Percentiles rank a stretch among this genome's conserved stretches.
Conservation (phyloP, 2,113 vertebrate species). For the Protobothrops flavoviridis region DNA sequence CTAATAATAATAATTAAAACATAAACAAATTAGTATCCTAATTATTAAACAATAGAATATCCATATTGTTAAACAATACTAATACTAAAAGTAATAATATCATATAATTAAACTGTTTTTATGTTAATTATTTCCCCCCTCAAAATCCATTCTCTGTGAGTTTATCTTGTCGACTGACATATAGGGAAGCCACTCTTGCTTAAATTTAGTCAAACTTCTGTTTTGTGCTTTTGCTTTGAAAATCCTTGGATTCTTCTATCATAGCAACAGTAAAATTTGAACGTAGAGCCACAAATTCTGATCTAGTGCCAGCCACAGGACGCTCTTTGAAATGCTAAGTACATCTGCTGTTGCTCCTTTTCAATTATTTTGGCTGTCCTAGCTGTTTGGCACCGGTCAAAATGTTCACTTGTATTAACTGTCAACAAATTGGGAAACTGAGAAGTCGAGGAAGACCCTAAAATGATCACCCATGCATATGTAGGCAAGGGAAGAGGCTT, state of each 20-base stretch:
- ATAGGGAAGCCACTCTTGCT: background rate
- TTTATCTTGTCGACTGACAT: background rate
- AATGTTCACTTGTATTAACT: background rate
- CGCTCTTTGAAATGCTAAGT: background rate
- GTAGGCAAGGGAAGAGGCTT: background rate
- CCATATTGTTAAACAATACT: no score
- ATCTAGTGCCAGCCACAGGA: background rate
- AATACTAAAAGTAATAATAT: no score
- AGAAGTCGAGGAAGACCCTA: background rate
- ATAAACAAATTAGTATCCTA: no score
- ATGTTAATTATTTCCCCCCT: background rate
- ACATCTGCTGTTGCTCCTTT: background rate
- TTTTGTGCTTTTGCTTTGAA: constrained; percentile 1
- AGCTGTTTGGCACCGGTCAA: background rate
- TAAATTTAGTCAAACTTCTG: background rate
- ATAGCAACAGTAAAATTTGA: background rate
- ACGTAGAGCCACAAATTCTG: background rate
- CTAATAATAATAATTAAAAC: no score
- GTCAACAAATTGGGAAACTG: background rate
- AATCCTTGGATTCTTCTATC: background rate
- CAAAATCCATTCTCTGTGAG: background rate
- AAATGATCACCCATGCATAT: background rate
- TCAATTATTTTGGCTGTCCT: background rate
- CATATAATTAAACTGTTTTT: background rate
- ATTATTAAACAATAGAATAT: no score